phyloP scores from a whole-genome alignment of 1,140 invertebrate species.

The Brachionus calyciflorus region DNA sequence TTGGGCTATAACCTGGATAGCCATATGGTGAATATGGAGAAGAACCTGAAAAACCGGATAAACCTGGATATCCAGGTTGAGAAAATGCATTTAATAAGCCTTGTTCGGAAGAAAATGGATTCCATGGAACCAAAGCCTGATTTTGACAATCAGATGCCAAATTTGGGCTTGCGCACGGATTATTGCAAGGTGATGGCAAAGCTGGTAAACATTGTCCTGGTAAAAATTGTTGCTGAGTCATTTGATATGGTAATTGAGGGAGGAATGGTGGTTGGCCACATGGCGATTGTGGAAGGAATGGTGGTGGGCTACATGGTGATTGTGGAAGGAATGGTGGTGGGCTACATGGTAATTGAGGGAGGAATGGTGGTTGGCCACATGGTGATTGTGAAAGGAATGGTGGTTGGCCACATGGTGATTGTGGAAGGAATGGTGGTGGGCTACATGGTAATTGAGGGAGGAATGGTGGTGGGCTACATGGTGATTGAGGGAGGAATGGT shows the following conservation, averaged over 20 bases:
- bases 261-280: too few species aligned
- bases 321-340: neutral
- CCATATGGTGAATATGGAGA: neutral
- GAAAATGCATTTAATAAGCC: too few species aligned
- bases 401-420: neutral
- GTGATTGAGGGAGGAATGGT: neutral
- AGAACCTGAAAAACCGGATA: too few species aligned
- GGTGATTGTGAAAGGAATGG: neutral
- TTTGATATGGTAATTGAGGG: neutral
- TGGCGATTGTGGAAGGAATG: neutral
- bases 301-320: neutral
- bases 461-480: neutral
- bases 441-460: neutral
- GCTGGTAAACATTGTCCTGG: too few species aligned
- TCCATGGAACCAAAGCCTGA: too few species aligned
- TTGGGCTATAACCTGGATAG: neutral
- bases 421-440: neutral
- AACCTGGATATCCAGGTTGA: too few species aligned
- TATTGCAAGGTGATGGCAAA: too few species aligned
- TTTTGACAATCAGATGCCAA: too few species aligned
- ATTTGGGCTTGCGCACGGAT: too few species aligned
- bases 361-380: neutral
- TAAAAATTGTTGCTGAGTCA: too few species aligned
- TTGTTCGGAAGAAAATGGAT: too few species aligned
- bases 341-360: neutral